Percentiles rank a stretch among this genome's conserved stretches.
Evolutionary conservation across 2,888 invertebrate genomes (phyloP).

Genomic region (Sinohyriopsis cumingii): DNA sequence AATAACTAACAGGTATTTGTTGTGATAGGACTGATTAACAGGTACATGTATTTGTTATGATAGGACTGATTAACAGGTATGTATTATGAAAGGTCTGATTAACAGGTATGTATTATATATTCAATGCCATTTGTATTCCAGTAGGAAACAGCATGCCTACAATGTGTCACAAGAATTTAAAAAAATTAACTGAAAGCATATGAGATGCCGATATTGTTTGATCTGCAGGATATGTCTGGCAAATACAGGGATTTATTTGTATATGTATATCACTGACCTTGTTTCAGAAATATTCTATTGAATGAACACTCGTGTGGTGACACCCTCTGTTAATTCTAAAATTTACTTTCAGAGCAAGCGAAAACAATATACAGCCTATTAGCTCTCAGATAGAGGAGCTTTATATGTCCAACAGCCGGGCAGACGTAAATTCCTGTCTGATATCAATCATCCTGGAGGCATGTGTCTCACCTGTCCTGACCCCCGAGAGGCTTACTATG

Average conservation of each 20-base stretch:
- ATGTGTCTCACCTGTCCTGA: slow-evolving; percentile 76
- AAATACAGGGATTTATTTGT: no score
- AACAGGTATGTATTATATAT: not conserved
- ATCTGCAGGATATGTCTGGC: no score
- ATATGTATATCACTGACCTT: not conserved
- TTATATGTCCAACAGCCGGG: slow-evolving; percentile 76
- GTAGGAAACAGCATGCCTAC: not conserved
- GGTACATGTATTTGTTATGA: no score
- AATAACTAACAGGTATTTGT: no score
- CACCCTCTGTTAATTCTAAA: no score
- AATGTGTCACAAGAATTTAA: not conserved
- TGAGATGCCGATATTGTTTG: no score
- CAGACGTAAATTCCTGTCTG: slow-evolving; percentile 80
- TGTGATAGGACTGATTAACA: no score
- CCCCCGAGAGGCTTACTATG: slow-evolving; percentile 77
- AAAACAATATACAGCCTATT: slow-evolving; percentile 90
- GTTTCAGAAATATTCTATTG: not conserved
- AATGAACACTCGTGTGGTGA: slow-evolving; percentile 1
- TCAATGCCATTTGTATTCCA: not conserved
- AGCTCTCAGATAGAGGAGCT: slow-evolving; percentile 84
- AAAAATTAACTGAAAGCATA: no score
- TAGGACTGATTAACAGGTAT: no score
- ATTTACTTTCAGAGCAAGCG: slow-evolving; percentile 74
- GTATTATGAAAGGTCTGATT: no score
- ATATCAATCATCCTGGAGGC: slow-evolving; percentile 82